Conservation (phyloP, 35 echinoderm and acorn worm genomes). For the Strongylocentrotus purpuratus region DNA sequence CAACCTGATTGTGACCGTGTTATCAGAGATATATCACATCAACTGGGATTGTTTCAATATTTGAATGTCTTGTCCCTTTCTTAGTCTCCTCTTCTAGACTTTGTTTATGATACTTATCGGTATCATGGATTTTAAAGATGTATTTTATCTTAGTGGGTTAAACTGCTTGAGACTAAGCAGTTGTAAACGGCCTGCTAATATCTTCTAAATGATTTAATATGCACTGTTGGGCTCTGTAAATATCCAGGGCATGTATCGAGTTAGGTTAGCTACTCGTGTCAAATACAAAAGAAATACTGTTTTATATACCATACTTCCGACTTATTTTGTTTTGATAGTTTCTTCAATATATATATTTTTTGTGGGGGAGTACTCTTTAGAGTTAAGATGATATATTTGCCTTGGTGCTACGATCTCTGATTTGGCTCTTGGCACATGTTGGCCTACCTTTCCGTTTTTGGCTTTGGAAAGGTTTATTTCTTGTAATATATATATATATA, state of each 20-base stretch:
- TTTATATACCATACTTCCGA: too few species aligned
- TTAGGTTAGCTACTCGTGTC: not conserved
- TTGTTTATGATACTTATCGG: too few species aligned
- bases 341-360: too few species aligned
- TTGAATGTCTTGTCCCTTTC: slow-evolving; percentile 4
- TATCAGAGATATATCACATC: not conserved
- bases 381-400: too few species aligned
- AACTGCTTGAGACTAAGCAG: not conserved
- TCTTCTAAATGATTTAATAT: not conserved
- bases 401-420: too few species aligned
- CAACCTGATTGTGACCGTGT: not conserved
- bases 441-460: too few species aligned
- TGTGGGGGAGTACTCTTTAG: too few species aligned
- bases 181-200: not conserved
- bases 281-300: too few species aligned
- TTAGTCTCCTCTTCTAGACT: not conserved
- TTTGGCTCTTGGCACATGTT: too few species aligned
- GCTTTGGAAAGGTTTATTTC: too few species aligned
- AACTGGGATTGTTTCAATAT: not conserved
- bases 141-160: not conserved
- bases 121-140: not conserved
- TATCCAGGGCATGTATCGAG: not conserved
- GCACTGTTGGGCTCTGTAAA: not conserved
- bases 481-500: too few species aligned
- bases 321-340: too few species aligned